These are phyloP conservation scores for Onychomys torridus DNA, from an alignment of 2,797 vertebrate genomes.

Conservation along the genomic window DNA sequence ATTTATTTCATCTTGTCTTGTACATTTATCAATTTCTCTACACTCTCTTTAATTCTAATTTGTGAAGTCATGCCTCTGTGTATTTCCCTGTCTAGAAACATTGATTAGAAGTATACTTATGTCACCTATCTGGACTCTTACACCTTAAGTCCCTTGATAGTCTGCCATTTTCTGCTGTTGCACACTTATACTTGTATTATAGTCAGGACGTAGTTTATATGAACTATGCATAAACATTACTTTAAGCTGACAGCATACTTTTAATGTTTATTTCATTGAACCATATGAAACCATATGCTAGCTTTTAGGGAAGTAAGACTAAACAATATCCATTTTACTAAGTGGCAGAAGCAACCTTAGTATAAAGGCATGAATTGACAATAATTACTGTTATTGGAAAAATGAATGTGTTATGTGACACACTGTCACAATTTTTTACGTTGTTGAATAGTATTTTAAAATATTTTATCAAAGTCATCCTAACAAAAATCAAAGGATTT, in stretches of 20 bases:
- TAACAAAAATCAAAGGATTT: background rate
- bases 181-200: background rate
- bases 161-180: background rate
- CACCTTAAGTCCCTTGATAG: background rate
- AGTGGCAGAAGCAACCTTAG: background rate
- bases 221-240: background rate
- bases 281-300: background rate
- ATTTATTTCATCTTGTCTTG: background rate
- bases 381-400: background rate
- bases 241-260: background rate
- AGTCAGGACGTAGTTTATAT: background rate
- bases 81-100: background rate
- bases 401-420: background rate
- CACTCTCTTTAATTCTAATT: background rate
- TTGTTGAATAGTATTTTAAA: conserved; percentile 12
- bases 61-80: background rate
- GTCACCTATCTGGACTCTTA: background rate
- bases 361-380: background rate
- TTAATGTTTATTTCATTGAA: background rate
- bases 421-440: conserved; percentile 1
- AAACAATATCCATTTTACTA: background rate
- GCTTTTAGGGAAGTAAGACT: background rate
- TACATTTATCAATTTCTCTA: background rate
- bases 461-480: background rate
- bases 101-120: background rate